These are phyloP conservation scores for Henricia sp. DNA, from an alignment of 53 echinoderm and acorn worm genomes.

Conservation along the genomic window DNA sequence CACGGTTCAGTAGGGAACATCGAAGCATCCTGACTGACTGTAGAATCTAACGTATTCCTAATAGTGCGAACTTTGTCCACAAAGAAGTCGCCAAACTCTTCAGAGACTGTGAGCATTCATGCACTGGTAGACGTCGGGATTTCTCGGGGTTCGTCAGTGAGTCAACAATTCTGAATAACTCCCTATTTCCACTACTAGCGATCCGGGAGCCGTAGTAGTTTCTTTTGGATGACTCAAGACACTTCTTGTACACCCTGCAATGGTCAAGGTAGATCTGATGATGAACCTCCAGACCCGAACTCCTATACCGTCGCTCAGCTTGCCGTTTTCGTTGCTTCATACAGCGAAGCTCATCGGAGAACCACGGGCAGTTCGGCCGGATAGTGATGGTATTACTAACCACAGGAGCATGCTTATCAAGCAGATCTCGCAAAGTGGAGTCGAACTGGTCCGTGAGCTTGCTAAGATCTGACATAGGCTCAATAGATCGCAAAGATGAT, in stretches of 20 bases:
- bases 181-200: neutral
- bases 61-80: neutral
- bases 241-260: conserved; percentile 4
- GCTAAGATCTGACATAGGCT: conserved; percentile 4
- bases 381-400: conserved; percentile 20
- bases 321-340: conserved; percentile 7
- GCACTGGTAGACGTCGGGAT: conserved; percentile 3
- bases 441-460: neutral
- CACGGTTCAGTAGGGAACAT: neutral
- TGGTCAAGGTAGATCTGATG: neutral
- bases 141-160: neutral
- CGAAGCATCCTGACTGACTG: neutral
- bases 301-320: conserved; percentile 13
- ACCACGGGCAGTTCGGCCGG: conserved; percentile 35
- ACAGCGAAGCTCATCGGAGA: conserved; percentile 19
- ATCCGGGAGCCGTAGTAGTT: neutral
- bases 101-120: conserved; percentile 2
- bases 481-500: neutral
- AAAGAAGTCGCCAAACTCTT: conserved; percentile 2
- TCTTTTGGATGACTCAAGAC: neutral
- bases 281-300: neutral
- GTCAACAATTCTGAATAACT: neutral
- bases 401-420: conserved; percentile 27
- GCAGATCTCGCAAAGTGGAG: neutral
- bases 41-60: neutral